Percentiles rank a stretch among this genome's conserved stretches.
phyloP scores from a whole-genome alignment of 1,140 invertebrate species.

The Sycophaga agraensis region DNA sequence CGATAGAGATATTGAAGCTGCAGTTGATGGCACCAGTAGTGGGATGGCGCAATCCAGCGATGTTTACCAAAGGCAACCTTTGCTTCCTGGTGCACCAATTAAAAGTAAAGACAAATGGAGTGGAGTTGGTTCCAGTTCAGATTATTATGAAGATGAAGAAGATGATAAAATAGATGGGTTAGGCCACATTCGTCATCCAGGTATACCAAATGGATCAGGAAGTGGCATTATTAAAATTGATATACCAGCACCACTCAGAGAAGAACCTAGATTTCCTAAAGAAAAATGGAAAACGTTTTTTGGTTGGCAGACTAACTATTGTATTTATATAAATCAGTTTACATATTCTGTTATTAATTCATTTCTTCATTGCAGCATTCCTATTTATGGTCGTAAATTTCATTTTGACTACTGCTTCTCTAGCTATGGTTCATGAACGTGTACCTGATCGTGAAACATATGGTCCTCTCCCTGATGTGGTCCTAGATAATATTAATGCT shows the following conservation, averaged over 20 bases:
- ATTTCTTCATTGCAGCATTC: conserved; percentile 58
- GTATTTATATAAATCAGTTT: not conserved
- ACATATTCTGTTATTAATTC: not conserved
- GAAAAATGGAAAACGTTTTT: conserved; percentile 73
- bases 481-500: conserved; percentile 73
- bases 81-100: conserved; percentile 51
- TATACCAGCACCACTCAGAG: conserved; percentile 60
- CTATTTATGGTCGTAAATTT: conserved; percentile 65
- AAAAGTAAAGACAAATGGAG: conserved; percentile 54
- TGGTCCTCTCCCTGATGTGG: conserved; percentile 76
- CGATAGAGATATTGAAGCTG: conserved; percentile 48
- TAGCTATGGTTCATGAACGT: conserved; percentile 82
- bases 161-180: conserved; percentile 52
- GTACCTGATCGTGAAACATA: conserved; percentile 73
- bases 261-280: conserved; percentile 68
- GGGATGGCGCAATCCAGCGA: conserved; percentile 57
- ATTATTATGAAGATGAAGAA: conserved; percentile 55
- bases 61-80: conserved; percentile 59
- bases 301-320: conserved; percentile 48
- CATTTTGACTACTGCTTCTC: conserved; percentile 66
- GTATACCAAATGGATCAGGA: conserved; percentile 48
- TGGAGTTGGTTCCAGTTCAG: conserved; percentile 46
- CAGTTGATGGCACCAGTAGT: conserved; percentile 51
- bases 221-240: conserved; percentile 60
- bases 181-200: conserved; percentile 42